Percentiles rank a stretch among this genome's conserved stretches.
These are phyloP conservation scores for Lordiphosa clarofinis DNA, from an alignment of 1,140 invertebrate species.

Conservation along the genomic window DNA sequence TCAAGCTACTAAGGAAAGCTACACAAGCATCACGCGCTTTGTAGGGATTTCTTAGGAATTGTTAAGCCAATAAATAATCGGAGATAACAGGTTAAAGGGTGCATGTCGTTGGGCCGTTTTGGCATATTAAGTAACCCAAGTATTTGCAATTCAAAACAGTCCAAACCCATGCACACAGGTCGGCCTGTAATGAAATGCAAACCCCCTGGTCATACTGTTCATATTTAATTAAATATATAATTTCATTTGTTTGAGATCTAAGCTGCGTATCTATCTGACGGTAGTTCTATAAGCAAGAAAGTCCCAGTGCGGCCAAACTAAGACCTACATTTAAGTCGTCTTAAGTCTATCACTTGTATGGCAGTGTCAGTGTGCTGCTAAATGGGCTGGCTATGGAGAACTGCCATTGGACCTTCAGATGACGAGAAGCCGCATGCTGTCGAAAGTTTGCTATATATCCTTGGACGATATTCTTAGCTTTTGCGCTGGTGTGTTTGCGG, in stretches of 20 bases:
- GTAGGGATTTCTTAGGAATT: no score
- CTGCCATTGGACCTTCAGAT: conserved; percentile 29
- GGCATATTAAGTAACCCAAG: no score
- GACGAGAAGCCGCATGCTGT: conserved; percentile 22
- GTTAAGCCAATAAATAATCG: no score
- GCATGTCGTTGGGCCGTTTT: no score
- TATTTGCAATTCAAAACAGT: no score
- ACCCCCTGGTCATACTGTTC: background rate
- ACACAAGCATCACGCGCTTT: no score
- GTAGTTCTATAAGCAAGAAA: conserved; percentile 9
- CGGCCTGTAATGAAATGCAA: background rate
- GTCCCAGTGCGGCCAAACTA: conserved; percentile 11
- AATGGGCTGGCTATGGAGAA: conserved; percentile 28
- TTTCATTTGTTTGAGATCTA: conserved; percentile 27
- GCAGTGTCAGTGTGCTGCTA: conserved; percentile 52
- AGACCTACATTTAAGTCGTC: conserved; percentile 9
- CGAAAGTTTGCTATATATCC: conserved; percentile 46
- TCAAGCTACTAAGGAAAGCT: no score
- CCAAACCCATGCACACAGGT: background rate
- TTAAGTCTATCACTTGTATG: conserved; percentile 53
- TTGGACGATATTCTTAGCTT: conserved; percentile 32
- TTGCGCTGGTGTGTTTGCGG: conserved; percentile 16
- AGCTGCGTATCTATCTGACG: conserved; percentile 5
- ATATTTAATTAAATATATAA: conserved; percentile 16
- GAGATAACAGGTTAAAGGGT: no score